Conservation (phyloP, 2,113 vertebrate genomes). For the Lamprotornis superbus region DNA sequence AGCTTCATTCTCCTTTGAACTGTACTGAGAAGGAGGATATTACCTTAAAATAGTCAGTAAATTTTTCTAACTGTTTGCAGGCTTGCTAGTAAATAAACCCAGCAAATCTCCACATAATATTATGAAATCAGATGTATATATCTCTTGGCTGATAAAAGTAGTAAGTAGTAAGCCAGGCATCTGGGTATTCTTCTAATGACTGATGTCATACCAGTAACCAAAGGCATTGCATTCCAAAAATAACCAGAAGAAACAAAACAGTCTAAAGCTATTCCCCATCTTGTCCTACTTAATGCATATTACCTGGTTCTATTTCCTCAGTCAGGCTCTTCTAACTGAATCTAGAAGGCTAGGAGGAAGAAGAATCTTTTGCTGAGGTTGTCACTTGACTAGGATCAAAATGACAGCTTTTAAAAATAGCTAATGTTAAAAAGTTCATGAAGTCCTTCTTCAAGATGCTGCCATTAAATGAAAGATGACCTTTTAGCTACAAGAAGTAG, state of each 20-base stretch:
- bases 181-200: not conserved
- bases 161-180: not conserved
- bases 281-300: constrained; percentile 11
- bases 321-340: not conserved
- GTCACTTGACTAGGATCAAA: not conserved
- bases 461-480: not conserved
- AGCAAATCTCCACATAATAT: not conserved
- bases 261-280: constrained; percentile 1
- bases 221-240: constrained; percentile 24
- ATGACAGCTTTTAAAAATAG: constrained; percentile 18
- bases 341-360: not conserved
- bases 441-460: not conserved
- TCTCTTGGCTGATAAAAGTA: not conserved
- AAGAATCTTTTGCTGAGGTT: constrained; percentile 2
- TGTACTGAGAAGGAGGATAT: not conserved
- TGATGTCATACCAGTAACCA: constrained; percentile 31
- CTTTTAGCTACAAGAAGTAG: not conserved
- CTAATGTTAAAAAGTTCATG: not conserved
- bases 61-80: not conserved
- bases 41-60: not conserved
- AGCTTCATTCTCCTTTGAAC: not conserved
- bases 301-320: not conserved
- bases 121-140: not conserved
- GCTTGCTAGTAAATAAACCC: not conserved
- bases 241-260: constrained; percentile 35